Base-by-base conservation (phyloP, 1,140 invertebrate genomes). In the Zaprionus nigranus region DNA sequence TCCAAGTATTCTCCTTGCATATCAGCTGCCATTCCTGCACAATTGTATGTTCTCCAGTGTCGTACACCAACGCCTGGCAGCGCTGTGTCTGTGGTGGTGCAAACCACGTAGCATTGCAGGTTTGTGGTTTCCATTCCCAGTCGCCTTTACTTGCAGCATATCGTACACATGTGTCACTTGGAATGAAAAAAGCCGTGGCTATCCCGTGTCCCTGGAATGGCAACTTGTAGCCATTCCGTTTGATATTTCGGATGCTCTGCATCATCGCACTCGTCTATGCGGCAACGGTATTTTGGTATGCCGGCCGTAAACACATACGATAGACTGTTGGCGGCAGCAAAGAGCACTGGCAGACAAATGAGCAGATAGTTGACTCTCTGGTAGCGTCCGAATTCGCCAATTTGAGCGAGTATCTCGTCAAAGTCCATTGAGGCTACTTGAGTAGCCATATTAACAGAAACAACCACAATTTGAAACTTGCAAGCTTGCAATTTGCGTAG, bases 281-380 rank as follows among this genome's bases (percentile, higher is more conserved):
- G 90, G 73, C 94, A 95, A 81, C 94, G 94, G 67, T 68, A 93
- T 75, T 88, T 83, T 9, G 94, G 94, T 20, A 93, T 91, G 64
- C 94, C 94, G 22, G 94, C 94, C 5, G 94, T 94, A 80, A 95
- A 95, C 7, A 95, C 94, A 81, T 95, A 95, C 15, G 94, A 94
- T 12, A 95, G 91, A 91, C 94, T 95, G 76, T 94, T 94, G 9
- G 94, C 94, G 11, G 94, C 94, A 17, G 88, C 93, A 79, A 95
- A 94, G 40, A 95, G 83, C 22, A 95, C 94, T 9, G 94, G 94
- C 28, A 95, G 75, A 82, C 94, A 95, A 12, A 95, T 92, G n/a
- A 95, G 86, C 24, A 94, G 63, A 73, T 95, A 95, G 40, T 93
- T 94, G 9, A 85, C 92, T 46, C 93, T 93, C 87, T 95, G 95